Conservation (phyloP, 2,888 invertebrate species). For the Agriopis aurantiaria region DNA sequence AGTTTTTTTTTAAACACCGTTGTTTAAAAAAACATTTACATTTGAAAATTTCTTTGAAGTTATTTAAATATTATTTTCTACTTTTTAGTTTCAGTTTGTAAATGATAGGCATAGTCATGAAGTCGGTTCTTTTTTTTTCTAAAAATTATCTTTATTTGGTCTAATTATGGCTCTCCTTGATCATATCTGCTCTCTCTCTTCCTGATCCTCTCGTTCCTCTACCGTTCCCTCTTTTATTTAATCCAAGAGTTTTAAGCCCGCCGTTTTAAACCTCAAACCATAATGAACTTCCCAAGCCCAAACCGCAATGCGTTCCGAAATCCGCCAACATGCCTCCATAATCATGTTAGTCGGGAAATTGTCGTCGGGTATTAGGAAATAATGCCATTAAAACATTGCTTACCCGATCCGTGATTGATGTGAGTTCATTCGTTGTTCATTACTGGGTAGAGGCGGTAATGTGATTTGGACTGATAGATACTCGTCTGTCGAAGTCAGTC, state of each 20-base stretch:
- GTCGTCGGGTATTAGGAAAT: slow-evolving; percentile 77
- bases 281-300: slow-evolving; percentile 1
- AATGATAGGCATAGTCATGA: too few relatives aligned
- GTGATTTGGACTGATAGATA: slow-evolving; percentile 45
- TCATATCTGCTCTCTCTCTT: too few relatives aligned
- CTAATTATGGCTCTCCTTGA: too few relatives aligned
- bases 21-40: too few relatives aligned
- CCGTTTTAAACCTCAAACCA: slow-evolving; percentile 3
- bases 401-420: slow-evolving; percentile 68
- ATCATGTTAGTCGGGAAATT: slow-evolving; percentile 53
- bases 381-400: slow-evolving; percentile 76
- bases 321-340: slow-evolving; percentile 43
- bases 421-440: slow-evolving; percentile 62
- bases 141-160: too few relatives aligned
- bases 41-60: too few relatives aligned
- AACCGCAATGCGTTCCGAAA: slow-evolving; percentile 40
- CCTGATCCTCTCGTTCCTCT: too few relatives aligned
- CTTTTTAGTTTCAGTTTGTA: too few relatives aligned
- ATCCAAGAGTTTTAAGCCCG: neutral
- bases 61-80: too few relatives aligned
- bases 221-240: neutral
- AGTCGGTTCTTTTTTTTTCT: too few relatives aligned
- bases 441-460: slow-evolving; percentile 49
- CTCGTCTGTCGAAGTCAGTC: slow-evolving; percentile 3
- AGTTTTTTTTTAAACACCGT: too few relatives aligned